Evolutionary conservation across 2,113 vertebrate genomes (phyloP).

Genomic region (Vireo altiloquus): DNA sequence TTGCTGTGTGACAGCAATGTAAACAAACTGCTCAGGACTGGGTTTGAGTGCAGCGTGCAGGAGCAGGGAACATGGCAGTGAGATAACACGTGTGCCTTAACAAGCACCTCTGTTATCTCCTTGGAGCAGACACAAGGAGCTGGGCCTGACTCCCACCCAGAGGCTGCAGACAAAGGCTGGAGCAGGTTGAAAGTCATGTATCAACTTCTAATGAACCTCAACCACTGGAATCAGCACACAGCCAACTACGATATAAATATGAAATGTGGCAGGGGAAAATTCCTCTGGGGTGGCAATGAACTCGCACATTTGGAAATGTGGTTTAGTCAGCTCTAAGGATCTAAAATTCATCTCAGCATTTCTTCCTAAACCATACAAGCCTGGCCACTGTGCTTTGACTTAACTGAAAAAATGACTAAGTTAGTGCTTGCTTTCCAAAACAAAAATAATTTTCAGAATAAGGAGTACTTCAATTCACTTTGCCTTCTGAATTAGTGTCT

Average conservation of each 20-base stretch:
- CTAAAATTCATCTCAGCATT: background rate
- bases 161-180: background rate
- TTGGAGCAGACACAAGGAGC: background rate
- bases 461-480: background rate
- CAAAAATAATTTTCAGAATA: background rate
- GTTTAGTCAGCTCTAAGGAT: background rate
- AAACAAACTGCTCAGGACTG: background rate
- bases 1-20: background rate
- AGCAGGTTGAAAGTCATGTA: background rate
- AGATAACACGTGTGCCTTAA: background rate
- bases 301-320: rapidly evolving
- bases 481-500: background rate
- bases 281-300: background rate
- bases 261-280: background rate
- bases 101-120: conserved; percentile 16
- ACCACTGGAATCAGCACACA: background rate
- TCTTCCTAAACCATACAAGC: background rate
- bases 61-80: background rate
- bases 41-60: background rate
- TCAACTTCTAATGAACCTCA: background rate
- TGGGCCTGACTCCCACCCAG: background rate
- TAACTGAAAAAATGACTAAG: background rate
- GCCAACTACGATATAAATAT: rapidly evolving
- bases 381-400: background rate
- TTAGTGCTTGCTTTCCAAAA: background rate